A percentile compares a stretch with the other conserved stretches of the same genome.
These are phyloP conservation scores for Volucella bombylans DNA, from an alignment of 2,888 invertebrate genomes.

Conservation along the genomic window DNA sequence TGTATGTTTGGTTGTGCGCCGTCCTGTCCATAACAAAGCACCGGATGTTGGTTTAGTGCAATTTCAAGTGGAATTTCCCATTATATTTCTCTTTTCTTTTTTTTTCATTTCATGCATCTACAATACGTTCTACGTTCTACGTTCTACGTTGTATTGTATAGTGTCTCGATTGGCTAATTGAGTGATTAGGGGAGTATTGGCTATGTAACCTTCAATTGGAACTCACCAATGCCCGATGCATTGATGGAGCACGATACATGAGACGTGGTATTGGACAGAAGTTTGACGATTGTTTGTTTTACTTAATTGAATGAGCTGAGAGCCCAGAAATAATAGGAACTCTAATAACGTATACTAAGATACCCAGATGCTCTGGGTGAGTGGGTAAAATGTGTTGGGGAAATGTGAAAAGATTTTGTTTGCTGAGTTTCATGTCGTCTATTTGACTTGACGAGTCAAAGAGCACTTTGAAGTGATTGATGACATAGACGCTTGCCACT, in stretches of 20 bases:
- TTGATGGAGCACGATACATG: neutral
- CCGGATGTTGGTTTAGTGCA: slow-evolving; percentile 61
- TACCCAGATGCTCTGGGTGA: neutral
- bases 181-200: slow-evolving; percentile 37
- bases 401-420: slow-evolving; percentile 23
- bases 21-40: slow-evolving; percentile 43
- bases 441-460: slow-evolving; percentile 52
- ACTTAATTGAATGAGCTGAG: slow-evolving; percentile 36
- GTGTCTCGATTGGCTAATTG: slow-evolving; percentile 40
- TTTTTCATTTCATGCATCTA: neutral
- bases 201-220: slow-evolving; percentile 28
- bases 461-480: slow-evolving; percentile 41
- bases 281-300: slow-evolving; percentile 33
- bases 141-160: neutral
- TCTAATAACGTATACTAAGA: too few relatives aligned
- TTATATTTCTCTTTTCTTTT: slow-evolving; percentile 19
- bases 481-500: too few relatives aligned
- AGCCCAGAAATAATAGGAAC: neutral
- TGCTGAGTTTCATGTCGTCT: slow-evolving; percentile 47
- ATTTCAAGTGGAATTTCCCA: slow-evolving; percentile 37
- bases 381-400: neutral
- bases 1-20: neutral
- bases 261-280: too few relatives aligned
- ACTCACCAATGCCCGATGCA: neutral
- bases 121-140: neutral